Conservation (phyloP, 2,888 invertebrate genomes). For the Xestia c-nigrum region DNA sequence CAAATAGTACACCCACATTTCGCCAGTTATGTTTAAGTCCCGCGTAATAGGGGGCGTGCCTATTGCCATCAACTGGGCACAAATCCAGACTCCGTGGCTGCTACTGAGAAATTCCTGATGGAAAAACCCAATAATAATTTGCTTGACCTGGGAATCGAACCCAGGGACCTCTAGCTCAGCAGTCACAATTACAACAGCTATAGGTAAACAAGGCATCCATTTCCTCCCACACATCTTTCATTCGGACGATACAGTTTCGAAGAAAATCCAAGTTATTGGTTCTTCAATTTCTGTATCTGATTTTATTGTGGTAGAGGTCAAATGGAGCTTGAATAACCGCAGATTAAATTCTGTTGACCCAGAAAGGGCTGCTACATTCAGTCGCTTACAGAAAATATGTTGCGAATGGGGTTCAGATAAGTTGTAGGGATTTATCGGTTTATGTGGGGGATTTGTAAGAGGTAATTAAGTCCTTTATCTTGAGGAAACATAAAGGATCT, state of each 20-base stretch:
- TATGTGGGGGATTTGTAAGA: slow-evolving; percentile 2
- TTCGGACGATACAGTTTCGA: not conserved
- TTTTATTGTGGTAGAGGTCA: slow-evolving; percentile 38
- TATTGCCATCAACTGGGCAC: too few relatives aligned
- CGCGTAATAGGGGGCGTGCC: too few relatives aligned
- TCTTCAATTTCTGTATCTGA: slow-evolving; percentile 34
- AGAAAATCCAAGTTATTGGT: slow-evolving; percentile 19
- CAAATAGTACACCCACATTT: too few relatives aligned
- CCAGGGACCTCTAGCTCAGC: too few relatives aligned
- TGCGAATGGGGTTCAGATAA: slow-evolving; percentile 10
- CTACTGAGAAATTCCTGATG: too few relatives aligned
- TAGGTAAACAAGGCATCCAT: too few relatives aligned
- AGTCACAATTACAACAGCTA: too few relatives aligned
- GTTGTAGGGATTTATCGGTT: slow-evolving; percentile 15
- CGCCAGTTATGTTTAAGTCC: too few relatives aligned
- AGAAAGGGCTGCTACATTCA: slow-evolving; percentile 39
- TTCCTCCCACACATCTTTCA: not conserved
- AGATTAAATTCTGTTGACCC: slow-evolving; percentile 52
- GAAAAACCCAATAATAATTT: too few relatives aligned
- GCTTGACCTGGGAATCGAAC: too few relatives aligned
- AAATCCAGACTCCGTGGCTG: too few relatives aligned
- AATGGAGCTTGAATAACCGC: slow-evolving; percentile 54
- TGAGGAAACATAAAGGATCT: not conserved
- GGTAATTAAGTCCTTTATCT: slow-evolving; percentile 17
- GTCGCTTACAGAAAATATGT: slow-evolving; percentile 40